These are phyloP conservation scores for Cataglyphis altisquamis DNA, from an alignment of 2,888 invertebrate species.

Conservation along the genomic window DNA sequence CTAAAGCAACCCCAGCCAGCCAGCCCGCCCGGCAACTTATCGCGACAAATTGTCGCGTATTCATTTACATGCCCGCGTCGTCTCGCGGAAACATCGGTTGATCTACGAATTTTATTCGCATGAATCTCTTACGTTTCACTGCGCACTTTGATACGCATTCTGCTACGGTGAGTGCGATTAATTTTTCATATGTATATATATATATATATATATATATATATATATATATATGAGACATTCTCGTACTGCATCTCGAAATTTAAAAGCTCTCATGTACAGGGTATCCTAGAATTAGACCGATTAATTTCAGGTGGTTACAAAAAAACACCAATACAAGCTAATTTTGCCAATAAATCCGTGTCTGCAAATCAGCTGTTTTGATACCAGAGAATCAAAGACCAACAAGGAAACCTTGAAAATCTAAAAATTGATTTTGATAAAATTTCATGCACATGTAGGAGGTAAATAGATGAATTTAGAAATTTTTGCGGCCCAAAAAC, in stretches of 20 bases:
- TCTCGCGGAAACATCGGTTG: neutral
- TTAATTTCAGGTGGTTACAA: no score
- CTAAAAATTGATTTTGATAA: no score
- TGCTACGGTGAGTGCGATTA: constrained; percentile 7
- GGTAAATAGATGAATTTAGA: no score
- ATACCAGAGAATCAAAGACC: no score
- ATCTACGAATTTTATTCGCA: constrained; percentile 22
- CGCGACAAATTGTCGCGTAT: constrained; percentile 49
- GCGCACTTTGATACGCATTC: neutral
- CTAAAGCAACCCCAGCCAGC: constrained; percentile 52
- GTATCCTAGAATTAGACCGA: no score
- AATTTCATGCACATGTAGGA: no score
- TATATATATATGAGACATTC: constrained; percentile 9
- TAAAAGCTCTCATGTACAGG: constrained; percentile 7
- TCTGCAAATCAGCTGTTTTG: no score
- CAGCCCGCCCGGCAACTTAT: constrained; percentile 26
- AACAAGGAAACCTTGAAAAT: no score
- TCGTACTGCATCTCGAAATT: neutral
- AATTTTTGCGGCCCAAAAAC: no score
- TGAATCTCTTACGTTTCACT: constrained; percentile 1
- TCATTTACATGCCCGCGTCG: constrained; percentile 19
- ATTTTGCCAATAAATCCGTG: no score
- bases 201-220: neutral
- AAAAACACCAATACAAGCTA: no score
- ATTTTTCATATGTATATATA: constrained; percentile 9